phyloP scores from a whole-genome alignment of 1,140 invertebrate genomes.

The Pristionchus pacificus region DNA sequence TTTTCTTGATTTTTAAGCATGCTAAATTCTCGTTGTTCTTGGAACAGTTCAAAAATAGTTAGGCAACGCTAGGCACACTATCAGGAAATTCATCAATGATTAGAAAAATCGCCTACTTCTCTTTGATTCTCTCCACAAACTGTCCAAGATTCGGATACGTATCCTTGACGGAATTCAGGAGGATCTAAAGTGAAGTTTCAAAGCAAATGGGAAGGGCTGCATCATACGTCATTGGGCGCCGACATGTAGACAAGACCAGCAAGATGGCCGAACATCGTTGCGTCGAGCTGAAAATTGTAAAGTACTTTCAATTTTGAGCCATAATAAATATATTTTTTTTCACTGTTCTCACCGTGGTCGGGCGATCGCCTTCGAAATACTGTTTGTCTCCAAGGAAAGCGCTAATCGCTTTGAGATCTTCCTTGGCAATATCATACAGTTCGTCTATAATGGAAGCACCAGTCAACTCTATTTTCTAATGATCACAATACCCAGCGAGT shows the following conservation, averaged over 20 bases:
- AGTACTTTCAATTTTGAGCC: no score
- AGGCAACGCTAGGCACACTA: no score
- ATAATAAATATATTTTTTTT: neutral
- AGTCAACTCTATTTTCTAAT: no score
- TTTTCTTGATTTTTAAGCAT: conserved; percentile 37
- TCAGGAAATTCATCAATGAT: no score
- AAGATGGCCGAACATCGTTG: conserved; percentile 40
- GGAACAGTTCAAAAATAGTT: no score
- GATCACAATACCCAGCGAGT: no score
- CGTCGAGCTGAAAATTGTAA: conserved; percentile 36
- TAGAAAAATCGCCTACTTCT: no score
- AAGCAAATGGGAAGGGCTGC: neutral
- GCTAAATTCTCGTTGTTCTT: conserved; percentile 33
- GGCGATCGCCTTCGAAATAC: conserved; percentile 89
- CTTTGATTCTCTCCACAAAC: neutral
- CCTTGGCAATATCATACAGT: neutral
- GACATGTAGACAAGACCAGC: conserved; percentile 38
- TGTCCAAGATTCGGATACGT: neutral
- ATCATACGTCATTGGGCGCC: conserved; percentile 18
- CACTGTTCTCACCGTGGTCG: conserved; percentile 69
- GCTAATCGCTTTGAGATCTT: neutral
- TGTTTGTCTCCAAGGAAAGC: conserved; percentile 74
- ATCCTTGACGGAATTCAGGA: neutral
- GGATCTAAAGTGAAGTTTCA: neutral
- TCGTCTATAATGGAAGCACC: no score